Base-by-base conservation (phyloP, 2,888 invertebrate genomes). In the Temnothorax ravouxi region DNA sequence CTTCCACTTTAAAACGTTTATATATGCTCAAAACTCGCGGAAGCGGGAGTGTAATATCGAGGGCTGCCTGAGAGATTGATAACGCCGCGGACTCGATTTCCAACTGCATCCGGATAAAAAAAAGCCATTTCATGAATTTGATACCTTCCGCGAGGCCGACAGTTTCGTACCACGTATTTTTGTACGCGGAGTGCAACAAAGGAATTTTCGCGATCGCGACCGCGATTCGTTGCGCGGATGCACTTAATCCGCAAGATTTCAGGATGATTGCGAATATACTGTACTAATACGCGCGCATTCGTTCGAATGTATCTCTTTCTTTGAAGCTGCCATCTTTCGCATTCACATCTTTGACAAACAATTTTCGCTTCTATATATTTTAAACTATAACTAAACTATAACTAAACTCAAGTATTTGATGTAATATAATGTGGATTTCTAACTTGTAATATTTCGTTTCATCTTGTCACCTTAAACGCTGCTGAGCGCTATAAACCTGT, bases 51-150 rank as follows among this genome's bases (percentile, higher is more conserved):
- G 72, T 61, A 79, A 79, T 59, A 80, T 80, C 59, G 79, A 50
- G 47, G 13, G 9, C 59, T 25, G 47, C 11, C 71, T 71, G 59
- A 80, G 59, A 59, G 79, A 80, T 80, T 80, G 72, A 80, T 80
- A 80, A 72, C 79, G 3, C 29, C 29, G 29, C 29, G 47, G 75
- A 59, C 54, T 77, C 76, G 66, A 76, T 64, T 80, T 80, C 34
- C 69, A 76, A 75, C 59, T 50, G 64, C 56, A 67, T 75, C 69
- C 56, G 47, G 25, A 80, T 25, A 50, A 80, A 80, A 80, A 80
- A 80, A 72, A 72, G 59, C 72, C 18, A 80, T 80, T 80, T 80
- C 72, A 59, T 59, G 59, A 59, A 79, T 80, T 71, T 25, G 44
- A 47, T 76, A 69, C 64, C 54, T 75, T 76, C 62, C 34, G 62